A percentile compares a stretch with the other conserved stretches of the same genome.
Conservation (phyloP, 2,888 invertebrate species). For the Lamproptera curius region DNA sequence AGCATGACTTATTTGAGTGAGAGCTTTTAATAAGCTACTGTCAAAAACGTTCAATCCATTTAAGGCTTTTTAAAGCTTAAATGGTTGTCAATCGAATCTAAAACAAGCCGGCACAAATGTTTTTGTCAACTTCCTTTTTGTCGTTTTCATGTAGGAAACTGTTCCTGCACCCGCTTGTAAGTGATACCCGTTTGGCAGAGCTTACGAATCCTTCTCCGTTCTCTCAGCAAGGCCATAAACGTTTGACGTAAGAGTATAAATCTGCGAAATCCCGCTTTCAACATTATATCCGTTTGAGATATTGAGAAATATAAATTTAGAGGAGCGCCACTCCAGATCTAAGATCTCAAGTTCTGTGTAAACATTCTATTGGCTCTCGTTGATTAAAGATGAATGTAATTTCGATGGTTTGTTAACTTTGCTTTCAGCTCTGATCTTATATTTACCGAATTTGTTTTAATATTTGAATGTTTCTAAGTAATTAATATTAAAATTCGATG, state of each 20-base stretch:
- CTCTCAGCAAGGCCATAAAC: slow-evolving; percentile 19
- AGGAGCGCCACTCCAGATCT: slow-evolving; percentile 14
- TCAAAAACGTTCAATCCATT: no score
- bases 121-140: no score
- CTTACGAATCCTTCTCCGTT: slow-evolving; percentile 16
- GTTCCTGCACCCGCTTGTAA: slow-evolving; percentile 10
- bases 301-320: slow-evolving; percentile 28
- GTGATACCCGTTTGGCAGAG: not conserved
- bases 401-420: slow-evolving; percentile 5
- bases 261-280: slow-evolving; percentile 27
- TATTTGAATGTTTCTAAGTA: slow-evolving; percentile 2
- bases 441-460: not conserved
- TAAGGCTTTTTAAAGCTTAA: no score
- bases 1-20: slow-evolving; percentile 49
- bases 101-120: no score
- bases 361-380: slow-evolving; percentile 19
- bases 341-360: slow-evolving; percentile 17
- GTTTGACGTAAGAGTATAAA: slow-evolving; percentile 25
- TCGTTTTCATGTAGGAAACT: no score
- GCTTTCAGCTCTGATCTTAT: slow-evolving; percentile 12
- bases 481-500: not conserved
- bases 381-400: slow-evolving; percentile 12
- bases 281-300: slow-evolving; percentile 27
- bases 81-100: no score
- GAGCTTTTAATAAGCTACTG: slow-evolving; percentile 32